phyloP scores from a whole-genome alignment of 2,113 vertebrate species.

The Prunella himalayana region DNA sequence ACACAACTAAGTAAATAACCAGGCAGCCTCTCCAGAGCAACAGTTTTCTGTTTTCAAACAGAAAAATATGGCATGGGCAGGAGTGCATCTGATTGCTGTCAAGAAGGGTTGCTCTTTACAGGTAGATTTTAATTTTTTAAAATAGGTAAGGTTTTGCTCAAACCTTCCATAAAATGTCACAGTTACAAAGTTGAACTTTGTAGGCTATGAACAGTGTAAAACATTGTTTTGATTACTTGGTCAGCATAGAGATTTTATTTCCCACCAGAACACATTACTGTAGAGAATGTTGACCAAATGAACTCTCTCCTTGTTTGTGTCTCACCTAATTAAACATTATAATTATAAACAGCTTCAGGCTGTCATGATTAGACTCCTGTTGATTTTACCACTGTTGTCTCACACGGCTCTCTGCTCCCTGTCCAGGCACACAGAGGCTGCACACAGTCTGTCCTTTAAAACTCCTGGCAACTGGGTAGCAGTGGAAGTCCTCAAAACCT shows the following conservation, averaged over 20 bases:
- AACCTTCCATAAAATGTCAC: neutral
- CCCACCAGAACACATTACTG: neutral
- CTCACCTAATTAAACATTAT: constrained; percentile 19
- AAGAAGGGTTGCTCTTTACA: neutral
- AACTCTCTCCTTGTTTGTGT: constrained; percentile 13
- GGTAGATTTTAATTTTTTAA: neutral
- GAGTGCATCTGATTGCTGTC: neutral
- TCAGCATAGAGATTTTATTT: neutral
- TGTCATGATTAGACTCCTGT: constrained; percentile 21
- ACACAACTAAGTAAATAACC: neutral
- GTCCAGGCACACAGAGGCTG: neutral
- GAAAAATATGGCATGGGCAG: neutral
- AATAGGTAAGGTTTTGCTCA: neutral
- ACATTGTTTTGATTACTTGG: neutral
- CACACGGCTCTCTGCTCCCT: neutral
- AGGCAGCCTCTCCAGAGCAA: neutral
- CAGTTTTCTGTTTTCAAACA: neutral
- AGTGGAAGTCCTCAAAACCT: neutral
- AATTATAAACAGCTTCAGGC: constrained; percentile 23
- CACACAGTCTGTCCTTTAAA: neutral
- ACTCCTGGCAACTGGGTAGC: neutral
- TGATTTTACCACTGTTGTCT: neutral
- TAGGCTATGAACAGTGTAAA: neutral
- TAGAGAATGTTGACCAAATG: neutral
- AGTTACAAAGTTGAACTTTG: neutral